Evolutionary conservation across 2,113 vertebrate genomes (phyloP), one percentile per base, ranked within the genome.

Genomic region (Nycticryphes semicollaris): DNA sequence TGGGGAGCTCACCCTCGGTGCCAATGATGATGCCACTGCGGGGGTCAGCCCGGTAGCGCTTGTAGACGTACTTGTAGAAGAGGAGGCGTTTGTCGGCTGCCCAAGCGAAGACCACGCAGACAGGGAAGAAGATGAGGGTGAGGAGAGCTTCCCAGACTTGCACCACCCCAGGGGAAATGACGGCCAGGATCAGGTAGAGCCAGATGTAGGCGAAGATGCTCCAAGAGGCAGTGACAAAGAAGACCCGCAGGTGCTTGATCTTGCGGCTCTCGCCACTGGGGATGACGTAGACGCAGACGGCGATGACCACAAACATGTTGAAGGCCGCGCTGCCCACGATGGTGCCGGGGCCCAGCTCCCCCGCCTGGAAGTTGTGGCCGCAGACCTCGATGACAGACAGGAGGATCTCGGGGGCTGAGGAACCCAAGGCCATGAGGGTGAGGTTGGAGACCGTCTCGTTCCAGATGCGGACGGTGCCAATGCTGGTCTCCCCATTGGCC

Each of bases 121-220:
- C 98, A 0, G 99, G 99, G 98, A 99, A 99, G 98, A 98, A 99
- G 68, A 99, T 62, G 17, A 99, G 97, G 1, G 99, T 99, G 43
- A 99, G 98, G 70, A 99, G 97, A 1, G 98, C 99, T 83, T 99
- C 99, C 99, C 99, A 99, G 24, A 99, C 98, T 98, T 99, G 98
- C 78, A 99, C 99, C 24, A 99, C 97, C 1, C 99, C 99, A 0
- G 99, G 99, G 3, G 99, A 98, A 72, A 99, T 99, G 87, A 99
- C 98, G 0, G 99, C 98, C 31, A 99, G 97, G 98, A 99, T 99
- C 59, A 99, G 98, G 97, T 99, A 99, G 62, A 99, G 98, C 99
- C 99, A 99, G 76, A 99, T 98, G 88, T 99, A 99, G 84, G 99
- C 99, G 25, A 99, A 99, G 98, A 99, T 99, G 94, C 99, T 99